Base-by-base conservation (phyloP, 2,888 invertebrate genomes). In the Andrena fulva region DNA sequence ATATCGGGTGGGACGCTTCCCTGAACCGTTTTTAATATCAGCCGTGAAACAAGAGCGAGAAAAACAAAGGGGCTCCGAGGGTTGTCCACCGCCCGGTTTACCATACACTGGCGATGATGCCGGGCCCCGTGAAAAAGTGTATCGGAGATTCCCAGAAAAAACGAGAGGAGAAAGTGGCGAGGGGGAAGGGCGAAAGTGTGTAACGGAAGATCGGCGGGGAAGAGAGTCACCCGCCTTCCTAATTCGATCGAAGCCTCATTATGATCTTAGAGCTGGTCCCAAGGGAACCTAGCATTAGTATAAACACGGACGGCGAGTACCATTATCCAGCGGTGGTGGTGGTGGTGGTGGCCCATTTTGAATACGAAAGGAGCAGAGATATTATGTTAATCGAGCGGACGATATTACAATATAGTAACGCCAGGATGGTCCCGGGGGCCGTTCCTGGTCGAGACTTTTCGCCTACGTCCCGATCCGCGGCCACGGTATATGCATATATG, bases 171-270 rank as follows among this genome's bases (percentile, higher is more conserved):
- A 71, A 42, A 27, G 50, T 67, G 56, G 59, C 16, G 63, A 42
- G 54, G 67, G n/a, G 66, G 56, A 50, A 16, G 74, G 50, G 71
- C 52, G 68, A 70, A 76, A 78, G 63, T 69, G 81, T 56, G 56
- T 84, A 70, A 72, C 71, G 66, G 71, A 50, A 79, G 74, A 77
- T 12, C 73, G 56, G 8, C 50, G 7, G 73, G 75, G 54, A 80
- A 81, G 77, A 80, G 80, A 84, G 85, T 86, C 89, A 88, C 83
- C 89, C 89, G 85, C 83, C 83, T 83, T 80, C 88, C 91, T 91
- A 91, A 92, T 92, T 91, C 90, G 92, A 92, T 92, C 92, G 88
- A 85, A 89, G 87, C 59, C 91, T 92, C 91, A 92, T 92, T 92
- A 92, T 92, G 90, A 91, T 91, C 90, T 89, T 89, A 89, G 90